Evolutionary conservation across 2,888 invertebrate species (phyloP), one percentile per base, ranked within the genome.

Genomic region (Temnothorax rugatulus): DNA sequence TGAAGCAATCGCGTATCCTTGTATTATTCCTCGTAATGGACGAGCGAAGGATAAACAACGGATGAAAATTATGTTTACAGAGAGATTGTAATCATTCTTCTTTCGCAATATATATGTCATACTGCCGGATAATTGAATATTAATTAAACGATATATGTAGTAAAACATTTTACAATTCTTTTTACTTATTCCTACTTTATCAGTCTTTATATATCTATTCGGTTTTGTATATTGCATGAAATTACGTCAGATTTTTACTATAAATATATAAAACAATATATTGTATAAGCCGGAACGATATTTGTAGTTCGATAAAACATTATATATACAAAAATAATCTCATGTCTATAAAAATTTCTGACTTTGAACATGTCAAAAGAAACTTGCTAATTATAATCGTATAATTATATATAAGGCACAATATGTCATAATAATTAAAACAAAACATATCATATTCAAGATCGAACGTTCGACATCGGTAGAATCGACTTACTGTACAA

Each of bases 51-150:
- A 73, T 79, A 73, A 59, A 73, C 79, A 79, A 79, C 59, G 38
- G 73, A 47, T 79, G 59, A 79, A 79, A 79, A 79, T 47, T 47
- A 79, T 79, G 73, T 79, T 79, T 79, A 79, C 74, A 13, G 73
- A 79, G 41, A 73, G 74, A 79, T 79, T 25, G 79, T 21, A 79
- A 79, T 79, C 79, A 59, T 47, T 57, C 29, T 15, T 66, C 79
- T 79, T 59, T 79, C 57, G 74, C 13, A 79, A 79, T 18, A 15
- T 21, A 21, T 21, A 13, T 21, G 47, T 41, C 63, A 25, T 52
- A 52, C 38, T 13, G n/a, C 2, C 4, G 7, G 44, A 68, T 34
- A 71, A 38, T 47, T 50, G 47, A 59, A 71, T 59, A 59, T 61
- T 79, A 71, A 79, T 69, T 47, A 71, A 59, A 79, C 9, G 34